Conservation (phyloP, 2,113 vertebrate species). For the Amphiprion percula region DNA sequence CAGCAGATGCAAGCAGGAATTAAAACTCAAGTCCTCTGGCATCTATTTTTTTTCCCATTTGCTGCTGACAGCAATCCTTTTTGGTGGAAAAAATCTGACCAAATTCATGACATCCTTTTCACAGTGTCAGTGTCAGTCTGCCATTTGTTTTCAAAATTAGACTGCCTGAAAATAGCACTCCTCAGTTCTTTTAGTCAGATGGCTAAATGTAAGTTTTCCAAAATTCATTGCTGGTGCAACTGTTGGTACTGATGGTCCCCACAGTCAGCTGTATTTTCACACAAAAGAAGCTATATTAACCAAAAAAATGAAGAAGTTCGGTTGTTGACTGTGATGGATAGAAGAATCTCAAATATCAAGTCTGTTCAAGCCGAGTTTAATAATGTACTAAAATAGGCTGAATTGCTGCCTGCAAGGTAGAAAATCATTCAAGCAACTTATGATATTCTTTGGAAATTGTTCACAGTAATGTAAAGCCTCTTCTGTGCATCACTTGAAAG, state of each 20-base stretch:
- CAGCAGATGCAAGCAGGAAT: not conserved
- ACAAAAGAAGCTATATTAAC: slow-evolving; percentile 1
- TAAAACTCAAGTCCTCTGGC: not conserved
- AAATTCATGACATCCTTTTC: too few relatives aligned
- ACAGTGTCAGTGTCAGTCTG: too few relatives aligned
- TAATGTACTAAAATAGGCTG: slow-evolving; percentile 32
- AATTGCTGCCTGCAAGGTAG: slow-evolving; percentile 38
- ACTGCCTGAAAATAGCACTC: too few relatives aligned
- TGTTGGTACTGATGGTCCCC: not conserved
- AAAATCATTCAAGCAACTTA: slow-evolving; percentile 39
- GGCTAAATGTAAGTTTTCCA: slow-evolving; percentile 24
- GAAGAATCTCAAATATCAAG: slow-evolving; percentile 27
- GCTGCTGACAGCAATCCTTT: not conserved
- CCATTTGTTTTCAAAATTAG: too few relatives aligned
- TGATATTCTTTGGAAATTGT: slow-evolving; percentile 47
- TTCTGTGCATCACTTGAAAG: slow-evolving; percentile 55
- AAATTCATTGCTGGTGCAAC: not conserved
- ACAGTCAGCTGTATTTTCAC: not conserved
- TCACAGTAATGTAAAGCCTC: slow-evolving; percentile 42
- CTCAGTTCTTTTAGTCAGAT: too few relatives aligned
- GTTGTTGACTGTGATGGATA: slow-evolving; percentile 13
- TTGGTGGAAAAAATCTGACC: too few relatives aligned
- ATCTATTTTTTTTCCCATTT: not conserved
- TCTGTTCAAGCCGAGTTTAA: slow-evolving; percentile 42
- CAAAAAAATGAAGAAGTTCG: slow-evolving; percentile 2